Evolutionary conservation across 2,888 invertebrate genomes (phyloP), one percentile per base, ranked within the genome.

Genomic region (Liopterus haemorrhoidalis): DNA sequence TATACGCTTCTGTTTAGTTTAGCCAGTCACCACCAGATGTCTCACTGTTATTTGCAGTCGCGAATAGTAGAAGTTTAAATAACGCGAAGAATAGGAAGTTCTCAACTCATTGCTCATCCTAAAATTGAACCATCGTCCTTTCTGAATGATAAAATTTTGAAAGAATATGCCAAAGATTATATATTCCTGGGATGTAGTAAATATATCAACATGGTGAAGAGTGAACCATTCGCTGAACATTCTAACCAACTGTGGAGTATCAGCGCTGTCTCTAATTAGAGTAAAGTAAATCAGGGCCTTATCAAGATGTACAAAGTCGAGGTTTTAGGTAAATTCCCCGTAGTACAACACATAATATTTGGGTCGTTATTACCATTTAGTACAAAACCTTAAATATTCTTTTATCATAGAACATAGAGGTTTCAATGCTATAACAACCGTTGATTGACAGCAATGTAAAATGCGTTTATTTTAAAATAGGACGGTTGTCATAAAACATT

Each of bases 211-310:
- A 76, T 84, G 65, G 90, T 81, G 2, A 99, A 99, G 71, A 89
- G 82, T 28, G 99, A 99, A 0, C 93, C 93, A 15, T 99, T 99
- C 76, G 89, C 93, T 22, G 99, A 99, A 67, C 99, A 99, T 70
- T 99, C 99, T 1, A 97, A 99, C 71, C 96, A 97, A 64, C 69
- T 99, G 30, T 99, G 96, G 96, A 95, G 95, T 63, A 92, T 99
- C 42, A 95, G 96, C 65, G 95, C 85, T 4, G 95, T 97, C 2
- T 79, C 84, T 0, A 78, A 81, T 3, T 99, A 97, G 99, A 68
- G 78, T 0, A 97, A 96, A 77, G 88, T 99, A 33, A 96, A 97
- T 67, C 76, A 81, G 49, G 99, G 99, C 12, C 78, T 99, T 18
- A 82, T 97, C 22, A 96, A 93, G 73, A 99, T 99, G 97, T 99